Percentiles rank a stretch among this genome's conserved stretches.
Conservation (phyloP, 2,797 vertebrate genomes). For the Sphenopsis melanotis region DNA sequence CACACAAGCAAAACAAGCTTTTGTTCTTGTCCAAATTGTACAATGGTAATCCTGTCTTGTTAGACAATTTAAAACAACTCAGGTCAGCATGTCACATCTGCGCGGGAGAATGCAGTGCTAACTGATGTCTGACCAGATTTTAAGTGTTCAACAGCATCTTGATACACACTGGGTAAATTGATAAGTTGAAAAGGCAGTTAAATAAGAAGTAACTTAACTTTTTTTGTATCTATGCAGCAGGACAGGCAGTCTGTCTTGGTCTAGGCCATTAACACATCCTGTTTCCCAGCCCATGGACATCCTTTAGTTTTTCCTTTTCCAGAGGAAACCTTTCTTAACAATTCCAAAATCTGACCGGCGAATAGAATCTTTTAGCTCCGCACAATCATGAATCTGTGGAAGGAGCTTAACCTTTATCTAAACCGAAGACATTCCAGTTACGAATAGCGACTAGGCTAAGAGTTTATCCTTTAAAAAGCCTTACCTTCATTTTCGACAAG, state of each 20-base stretch:
- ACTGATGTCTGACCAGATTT: neutral
- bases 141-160: neutral
- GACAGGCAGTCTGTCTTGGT: neutral
- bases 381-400: neutral
- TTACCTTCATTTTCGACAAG: slow-evolving; percentile 93
- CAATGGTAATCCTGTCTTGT: neutral
- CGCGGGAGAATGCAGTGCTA: neutral
- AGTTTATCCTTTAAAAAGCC: neutral
- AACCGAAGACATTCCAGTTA: neutral
- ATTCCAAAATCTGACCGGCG: neutral
- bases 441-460: accelerated
- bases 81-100: neutral
- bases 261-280: accelerated
- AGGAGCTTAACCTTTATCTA: neutral
- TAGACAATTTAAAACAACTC: neutral
- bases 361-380: neutral
- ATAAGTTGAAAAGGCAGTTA: neutral
- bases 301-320: neutral
- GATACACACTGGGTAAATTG: accelerated
- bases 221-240: neutral
- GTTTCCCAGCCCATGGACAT: neutral
- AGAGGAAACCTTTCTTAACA: neutral
- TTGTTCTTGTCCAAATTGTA: neutral
- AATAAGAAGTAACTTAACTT: neutral
- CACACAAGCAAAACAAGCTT: slow-evolving; percentile 3